These are phyloP conservation scores for Lutraria lutraria DNA, from an alignment of 2,888 invertebrate genomes.

Conservation along the genomic window DNA sequence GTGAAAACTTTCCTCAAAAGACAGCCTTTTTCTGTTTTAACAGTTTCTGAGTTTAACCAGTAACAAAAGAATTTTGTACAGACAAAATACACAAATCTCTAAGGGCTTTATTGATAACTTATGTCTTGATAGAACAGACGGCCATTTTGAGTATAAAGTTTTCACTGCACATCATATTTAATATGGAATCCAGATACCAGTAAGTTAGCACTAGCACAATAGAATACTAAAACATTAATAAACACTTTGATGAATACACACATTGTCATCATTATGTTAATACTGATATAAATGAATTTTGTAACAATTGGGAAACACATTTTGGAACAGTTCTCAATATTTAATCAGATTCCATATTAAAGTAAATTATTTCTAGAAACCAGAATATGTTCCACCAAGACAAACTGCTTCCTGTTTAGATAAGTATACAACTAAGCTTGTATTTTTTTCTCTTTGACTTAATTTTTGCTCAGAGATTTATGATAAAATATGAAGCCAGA, in stretches of 20 bases:
- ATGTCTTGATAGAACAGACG: neutral
- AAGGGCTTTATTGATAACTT: too few species aligned
- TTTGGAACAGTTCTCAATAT: neutral
- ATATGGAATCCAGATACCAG: neutral
- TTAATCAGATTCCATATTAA: neutral
- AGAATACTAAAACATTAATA: neutral
- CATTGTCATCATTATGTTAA: neutral
- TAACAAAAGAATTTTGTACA: neutral
- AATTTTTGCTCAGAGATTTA: neutral
- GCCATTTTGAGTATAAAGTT: neutral
- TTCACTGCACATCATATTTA: neutral
- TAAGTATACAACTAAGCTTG: neutral
- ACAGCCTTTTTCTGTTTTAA: neutral
- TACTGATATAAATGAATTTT: neutral
- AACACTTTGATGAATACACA: neutral
- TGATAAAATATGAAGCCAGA: neutral
- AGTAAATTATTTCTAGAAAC: neutral
- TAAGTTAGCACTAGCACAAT: neutral
- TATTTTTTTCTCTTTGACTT: neutral
- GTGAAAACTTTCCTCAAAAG: neutral
- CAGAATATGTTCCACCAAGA: neutral
- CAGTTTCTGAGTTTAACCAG: neutral
- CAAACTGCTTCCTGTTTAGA: neutral
- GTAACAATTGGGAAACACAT: neutral
- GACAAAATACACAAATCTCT: neutral